Evolutionary conservation across 2,888 invertebrate species (phyloP).

Genomic region (Caradrina kadenii): DNA sequence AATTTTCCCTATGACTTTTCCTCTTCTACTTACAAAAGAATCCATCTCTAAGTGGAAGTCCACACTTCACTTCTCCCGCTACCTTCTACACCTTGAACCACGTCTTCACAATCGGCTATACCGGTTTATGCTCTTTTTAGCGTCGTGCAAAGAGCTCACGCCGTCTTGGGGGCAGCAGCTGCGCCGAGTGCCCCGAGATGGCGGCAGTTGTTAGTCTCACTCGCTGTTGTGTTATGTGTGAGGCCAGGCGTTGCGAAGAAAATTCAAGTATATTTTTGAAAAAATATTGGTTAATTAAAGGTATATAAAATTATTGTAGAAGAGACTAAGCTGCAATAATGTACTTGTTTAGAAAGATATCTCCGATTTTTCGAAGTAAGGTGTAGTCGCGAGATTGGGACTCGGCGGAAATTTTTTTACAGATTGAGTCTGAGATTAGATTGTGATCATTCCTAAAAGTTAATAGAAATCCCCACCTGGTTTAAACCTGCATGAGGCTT

Average conservation of each 20-base stretch:
- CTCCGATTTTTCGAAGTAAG: too few relatives aligned
- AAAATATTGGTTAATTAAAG: too few relatives aligned
- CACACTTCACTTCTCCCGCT: slow-evolving; percentile 44
- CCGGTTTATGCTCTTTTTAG: slow-evolving; percentile 88
- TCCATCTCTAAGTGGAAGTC: too few relatives aligned
- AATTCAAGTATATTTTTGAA: background rate
- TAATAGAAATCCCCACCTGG: too few relatives aligned
- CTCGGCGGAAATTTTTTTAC: too few relatives aligned
- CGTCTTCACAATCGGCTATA: slow-evolving; percentile 78
- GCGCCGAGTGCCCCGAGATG: slow-evolving; percentile 65
- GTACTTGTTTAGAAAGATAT: too few relatives aligned
- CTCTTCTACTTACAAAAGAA: background rate
- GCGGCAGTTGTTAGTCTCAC: slow-evolving; percentile 51
- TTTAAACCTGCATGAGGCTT: too few relatives aligned
- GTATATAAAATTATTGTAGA: too few relatives aligned
- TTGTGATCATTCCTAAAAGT: too few relatives aligned
- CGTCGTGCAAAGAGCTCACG: slow-evolving; percentile 82
- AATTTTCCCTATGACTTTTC: background rate
- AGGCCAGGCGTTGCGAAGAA: slow-evolving; percentile 15
- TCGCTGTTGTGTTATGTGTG: slow-evolving; percentile 48
- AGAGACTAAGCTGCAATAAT: too few relatives aligned
- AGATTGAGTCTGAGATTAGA: too few relatives aligned
- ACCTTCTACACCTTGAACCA: slow-evolving; percentile 51
- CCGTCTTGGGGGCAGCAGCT: slow-evolving; percentile 75
- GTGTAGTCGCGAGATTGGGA: too few relatives aligned